Percentiles rank a stretch among this genome's conserved stretches.
Evolutionary conservation across 2,113 vertebrate species (phyloP).

Genomic region (Ceuthmochares aereus): DNA sequence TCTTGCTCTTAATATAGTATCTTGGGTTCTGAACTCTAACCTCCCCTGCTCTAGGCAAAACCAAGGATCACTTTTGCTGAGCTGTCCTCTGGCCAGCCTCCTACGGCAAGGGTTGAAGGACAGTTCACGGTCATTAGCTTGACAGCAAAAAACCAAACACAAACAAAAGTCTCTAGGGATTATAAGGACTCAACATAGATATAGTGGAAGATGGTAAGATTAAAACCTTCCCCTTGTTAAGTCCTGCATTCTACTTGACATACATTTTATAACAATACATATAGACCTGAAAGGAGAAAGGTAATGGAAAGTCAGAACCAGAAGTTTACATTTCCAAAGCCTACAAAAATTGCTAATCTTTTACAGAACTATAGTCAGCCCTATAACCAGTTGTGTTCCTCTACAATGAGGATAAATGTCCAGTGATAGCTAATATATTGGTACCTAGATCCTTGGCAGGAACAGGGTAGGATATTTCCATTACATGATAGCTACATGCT

Average conservation of each 20-base stretch:
- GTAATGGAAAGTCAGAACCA: not conserved
- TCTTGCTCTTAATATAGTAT: not conserved
- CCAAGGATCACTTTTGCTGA: not conserved
- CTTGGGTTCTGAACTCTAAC: not conserved
- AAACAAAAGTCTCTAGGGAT: not conserved
- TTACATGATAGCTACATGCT: not conserved
- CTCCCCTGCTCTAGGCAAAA: not conserved
- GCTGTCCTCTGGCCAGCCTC: not conserved
- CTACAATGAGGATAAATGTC: not conserved
- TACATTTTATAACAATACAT: not conserved
- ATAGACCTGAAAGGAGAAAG: not conserved
- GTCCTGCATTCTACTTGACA: not conserved
- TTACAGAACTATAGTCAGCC: not conserved
- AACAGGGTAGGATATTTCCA: not conserved
- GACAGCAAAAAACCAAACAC: not conserved
- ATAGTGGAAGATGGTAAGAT: not conserved
- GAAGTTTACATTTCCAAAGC: not conserved
- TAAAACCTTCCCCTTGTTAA: not conserved
- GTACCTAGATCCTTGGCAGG: not conserved
- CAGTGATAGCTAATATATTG: not conserved
- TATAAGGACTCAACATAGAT: not conserved
- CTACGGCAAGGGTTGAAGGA: not conserved
- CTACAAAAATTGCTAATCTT: not conserved
- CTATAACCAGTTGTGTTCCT: not conserved
- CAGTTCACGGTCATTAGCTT: not conserved